Percentiles rank a stretch among this genome's conserved stretches.
Evolutionary conservation across 2,888 invertebrate genomes (phyloP).

Genomic region (Perithous albicinctus): DNA sequence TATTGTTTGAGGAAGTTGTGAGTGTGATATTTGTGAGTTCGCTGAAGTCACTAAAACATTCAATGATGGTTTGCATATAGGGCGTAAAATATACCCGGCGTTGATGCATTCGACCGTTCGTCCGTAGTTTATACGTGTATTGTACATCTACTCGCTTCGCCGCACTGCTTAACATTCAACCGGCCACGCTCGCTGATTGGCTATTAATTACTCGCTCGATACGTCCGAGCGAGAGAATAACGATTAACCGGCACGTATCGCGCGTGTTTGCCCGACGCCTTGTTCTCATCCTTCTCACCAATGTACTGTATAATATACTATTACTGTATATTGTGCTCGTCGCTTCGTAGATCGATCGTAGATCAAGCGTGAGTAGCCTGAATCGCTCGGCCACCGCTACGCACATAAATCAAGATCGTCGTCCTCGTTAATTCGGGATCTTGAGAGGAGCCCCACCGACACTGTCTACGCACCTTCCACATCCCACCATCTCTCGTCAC

Average conservation of each 20-base stretch:
- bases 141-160: conserved; percentile 35
- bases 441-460: conserved; percentile 66
- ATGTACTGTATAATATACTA: not conserved
- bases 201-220: conserved; percentile 81
- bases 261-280: conserved; percentile 74
- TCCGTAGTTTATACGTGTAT: conserved; percentile 32
- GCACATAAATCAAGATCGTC: conserved; percentile 77
- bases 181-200: conserved; percentile 80
- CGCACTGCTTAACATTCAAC: conserved; percentile 79
- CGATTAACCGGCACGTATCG: conserved; percentile 78
- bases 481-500: conserved; percentile 14
- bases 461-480: conserved; percentile 27
- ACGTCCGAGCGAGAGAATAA: conserved; percentile 79
- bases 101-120: conserved; percentile 60
- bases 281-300: conserved; percentile 28
- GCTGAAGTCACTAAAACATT: conserved; percentile 11
- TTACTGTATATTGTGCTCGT: not conserved
- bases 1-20: not conserved
- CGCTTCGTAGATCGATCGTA: conserved; percentile 76
- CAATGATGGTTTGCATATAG: conserved; percentile 23
- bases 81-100: no score
- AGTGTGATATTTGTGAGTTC: not conserved
- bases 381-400: conserved; percentile 31
- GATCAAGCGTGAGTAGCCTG: conserved; percentile 70
- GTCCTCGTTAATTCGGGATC: conserved; percentile 78